Percentiles rank a stretch among this genome's conserved stretches.
Conservation (phyloP, 1,140 invertebrate genomes). For the Tyrophagus putrescentiae region DNA sequence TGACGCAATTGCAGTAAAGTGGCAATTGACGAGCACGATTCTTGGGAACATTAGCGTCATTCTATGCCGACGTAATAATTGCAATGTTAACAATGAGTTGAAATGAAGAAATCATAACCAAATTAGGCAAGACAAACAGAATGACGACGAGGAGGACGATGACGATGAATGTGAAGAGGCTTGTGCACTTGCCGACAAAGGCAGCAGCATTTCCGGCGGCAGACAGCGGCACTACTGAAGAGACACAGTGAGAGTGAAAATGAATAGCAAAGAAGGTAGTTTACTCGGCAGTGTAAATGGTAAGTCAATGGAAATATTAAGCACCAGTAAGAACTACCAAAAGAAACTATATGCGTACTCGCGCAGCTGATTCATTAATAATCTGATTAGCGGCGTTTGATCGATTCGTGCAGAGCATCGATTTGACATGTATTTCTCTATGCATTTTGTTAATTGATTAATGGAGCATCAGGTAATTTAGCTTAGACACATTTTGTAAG, state of each 20-base stretch:
- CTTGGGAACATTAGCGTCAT: neutral
- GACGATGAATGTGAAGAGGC: too few species aligned
- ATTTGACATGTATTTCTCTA: neutral
- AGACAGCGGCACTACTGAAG: neutral
- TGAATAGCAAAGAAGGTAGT: too few species aligned
- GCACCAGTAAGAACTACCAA: too few species aligned
- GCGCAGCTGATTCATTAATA: constrained; percentile 6
- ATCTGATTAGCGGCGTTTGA: neutral
- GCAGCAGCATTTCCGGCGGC: neutral
- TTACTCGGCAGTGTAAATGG: too few species aligned
- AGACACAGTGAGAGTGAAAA: neutral
- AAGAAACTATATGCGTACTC: too few species aligned
- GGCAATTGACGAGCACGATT: neutral
- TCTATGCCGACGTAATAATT: neutral
- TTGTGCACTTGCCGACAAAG: constrained; percentile 10
- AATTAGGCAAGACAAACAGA: neutral
- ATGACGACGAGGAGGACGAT: too few species aligned
- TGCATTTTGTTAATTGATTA: constrained; percentile 1
- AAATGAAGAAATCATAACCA: constrained; percentile 12
- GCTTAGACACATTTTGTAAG: too few species aligned
- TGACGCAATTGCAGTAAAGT: too few species aligned
- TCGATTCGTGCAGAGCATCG: neutral
- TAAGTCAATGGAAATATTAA: too few species aligned
- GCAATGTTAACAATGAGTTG: constrained; percentile 8
- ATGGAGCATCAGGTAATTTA: too few species aligned